phyloP scores from a whole-genome alignment of 1,140 invertebrate genomes.

The Pectinophora gossypiella region DNA sequence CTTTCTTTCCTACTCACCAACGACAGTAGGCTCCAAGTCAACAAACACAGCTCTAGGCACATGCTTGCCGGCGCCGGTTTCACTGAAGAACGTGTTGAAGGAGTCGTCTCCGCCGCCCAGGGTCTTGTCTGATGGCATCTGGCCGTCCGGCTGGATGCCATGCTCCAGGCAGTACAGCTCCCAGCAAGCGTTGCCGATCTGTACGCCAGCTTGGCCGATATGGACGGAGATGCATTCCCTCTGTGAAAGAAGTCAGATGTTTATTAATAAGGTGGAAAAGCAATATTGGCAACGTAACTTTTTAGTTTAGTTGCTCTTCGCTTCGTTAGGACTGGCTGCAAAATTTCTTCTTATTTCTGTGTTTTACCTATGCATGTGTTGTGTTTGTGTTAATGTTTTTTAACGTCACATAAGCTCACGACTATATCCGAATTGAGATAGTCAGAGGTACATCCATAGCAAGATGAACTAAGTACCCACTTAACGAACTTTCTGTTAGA shows the following conservation, averaged over 20 bases:
- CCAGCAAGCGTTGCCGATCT: constrained; percentile 92
- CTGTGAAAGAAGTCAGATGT: constrained; percentile 45
- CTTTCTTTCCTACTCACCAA: too few species aligned
- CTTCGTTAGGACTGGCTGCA: too few species aligned
- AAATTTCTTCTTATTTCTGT: too few species aligned
- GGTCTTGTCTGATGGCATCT: constrained; percentile 86
- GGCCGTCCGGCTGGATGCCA: constrained; percentile 92
- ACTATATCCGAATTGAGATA: too few species aligned
- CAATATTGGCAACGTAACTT: neutral
- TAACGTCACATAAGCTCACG: too few species aligned
- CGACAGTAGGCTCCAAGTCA: constrained; percentile 85
- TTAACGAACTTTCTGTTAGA: too few species aligned
- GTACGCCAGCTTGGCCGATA: constrained; percentile 92
- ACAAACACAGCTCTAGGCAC: constrained; percentile 82
- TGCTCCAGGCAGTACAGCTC: constrained; percentile 94
- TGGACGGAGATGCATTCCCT: constrained; percentile 92
- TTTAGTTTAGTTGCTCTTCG: too few species aligned
- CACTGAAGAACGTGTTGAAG: constrained; percentile 90
- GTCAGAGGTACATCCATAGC: too few species aligned
- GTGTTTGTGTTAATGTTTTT: too few species aligned
- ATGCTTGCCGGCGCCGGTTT: constrained; percentile 85
- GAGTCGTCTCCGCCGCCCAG: constrained; percentile 83
- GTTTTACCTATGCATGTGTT: too few species aligned
- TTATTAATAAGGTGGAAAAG: neutral
- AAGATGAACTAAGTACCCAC: too few species aligned